Conservation (phyloP, 1,140 invertebrate genomes). For the Neuroterus valhalla region DNA sequence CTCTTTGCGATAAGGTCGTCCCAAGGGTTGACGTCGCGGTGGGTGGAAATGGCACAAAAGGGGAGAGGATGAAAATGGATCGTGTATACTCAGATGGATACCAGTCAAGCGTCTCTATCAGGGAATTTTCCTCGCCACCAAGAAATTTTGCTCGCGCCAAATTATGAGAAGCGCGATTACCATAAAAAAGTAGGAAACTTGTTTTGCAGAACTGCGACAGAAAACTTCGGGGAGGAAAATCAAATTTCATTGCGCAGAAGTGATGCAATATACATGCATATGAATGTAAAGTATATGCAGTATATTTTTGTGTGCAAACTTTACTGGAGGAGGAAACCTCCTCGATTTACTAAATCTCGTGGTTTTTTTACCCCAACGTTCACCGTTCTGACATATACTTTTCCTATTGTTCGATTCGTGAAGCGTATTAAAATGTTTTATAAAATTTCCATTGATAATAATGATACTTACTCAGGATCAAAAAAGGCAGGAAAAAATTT, state of each 20-base stretch:
- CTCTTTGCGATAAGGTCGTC: slow-evolving; percentile 37
- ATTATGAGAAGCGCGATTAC: slow-evolving; percentile 23
- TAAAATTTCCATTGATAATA: not conserved
- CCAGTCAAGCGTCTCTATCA: slow-evolving; percentile 18
- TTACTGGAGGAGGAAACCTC: not conserved
- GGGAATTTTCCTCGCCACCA: slow-evolving; percentile 9
- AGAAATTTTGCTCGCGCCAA: slow-evolving; percentile 17
- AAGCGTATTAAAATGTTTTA: not conserved
- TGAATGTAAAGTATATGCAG: not conserved
- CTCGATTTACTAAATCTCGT: not conserved
- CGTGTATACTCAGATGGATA: not conserved
- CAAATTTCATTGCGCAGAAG: not conserved
- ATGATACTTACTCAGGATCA: not conserved
- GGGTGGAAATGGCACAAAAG: slow-evolving; percentile 32
- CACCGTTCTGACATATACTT: not conserved
- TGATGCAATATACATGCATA: not conserved
- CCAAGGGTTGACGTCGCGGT: not conserved
- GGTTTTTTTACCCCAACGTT: not conserved
- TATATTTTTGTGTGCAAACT: not conserved
- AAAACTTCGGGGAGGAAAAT: slow-evolving; percentile 4
- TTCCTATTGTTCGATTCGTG: not conserved
- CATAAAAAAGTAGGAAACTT: slow-evolving; percentile 8
- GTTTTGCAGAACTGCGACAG: not conserved
- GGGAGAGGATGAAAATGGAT: slow-evolving; percentile 37
- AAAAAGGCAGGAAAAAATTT: no score